Percentiles rank a stretch among this genome's conserved stretches.
These are phyloP conservation scores for Spea bombifrons DNA, from an alignment of 2,113 vertebrate genomes.

Conservation along the genomic window DNA sequence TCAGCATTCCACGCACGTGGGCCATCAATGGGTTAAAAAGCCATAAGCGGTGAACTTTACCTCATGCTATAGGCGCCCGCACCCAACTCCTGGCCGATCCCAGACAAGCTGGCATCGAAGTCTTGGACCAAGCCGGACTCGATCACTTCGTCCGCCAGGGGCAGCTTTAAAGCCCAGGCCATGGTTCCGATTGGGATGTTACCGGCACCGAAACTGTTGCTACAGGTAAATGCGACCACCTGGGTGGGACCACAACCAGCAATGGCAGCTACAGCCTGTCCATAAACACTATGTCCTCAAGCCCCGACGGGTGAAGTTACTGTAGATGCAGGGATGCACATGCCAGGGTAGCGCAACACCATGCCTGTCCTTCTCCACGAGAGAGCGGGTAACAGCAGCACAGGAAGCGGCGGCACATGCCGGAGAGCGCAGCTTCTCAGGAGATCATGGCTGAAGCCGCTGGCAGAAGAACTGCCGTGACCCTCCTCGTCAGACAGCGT, in stretches of 20 bases:
- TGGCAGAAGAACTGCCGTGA: not conserved
- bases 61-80: constrained; percentile 98
- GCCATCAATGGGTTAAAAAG: not conserved
- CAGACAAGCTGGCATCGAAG: constrained; percentile 94
- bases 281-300: not conserved
- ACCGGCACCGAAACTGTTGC: not conserved
- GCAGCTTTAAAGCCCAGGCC: constrained; percentile 95
- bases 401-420: not conserved
- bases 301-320: too few relatives aligned
- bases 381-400: not conserved
- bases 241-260: not conserved
- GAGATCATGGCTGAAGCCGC: constrained; percentile 14
- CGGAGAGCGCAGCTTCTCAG: not conserved
- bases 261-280: too few relatives aligned
- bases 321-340: not conserved
- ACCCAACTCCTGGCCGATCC: constrained; percentile 94
- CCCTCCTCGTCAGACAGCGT: not conserved
- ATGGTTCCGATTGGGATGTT: constrained; percentile 56
- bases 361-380: not conserved
- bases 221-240: not conserved
- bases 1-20: not conserved
- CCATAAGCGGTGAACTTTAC: constrained; percentile 61
- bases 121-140: constrained; percentile 96
- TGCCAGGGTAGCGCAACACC: constrained; percentile 3
- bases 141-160: constrained; percentile 93